Conservation (phyloP, 1,140 invertebrate species). For the Cardiocondyla obscurior region DNA sequence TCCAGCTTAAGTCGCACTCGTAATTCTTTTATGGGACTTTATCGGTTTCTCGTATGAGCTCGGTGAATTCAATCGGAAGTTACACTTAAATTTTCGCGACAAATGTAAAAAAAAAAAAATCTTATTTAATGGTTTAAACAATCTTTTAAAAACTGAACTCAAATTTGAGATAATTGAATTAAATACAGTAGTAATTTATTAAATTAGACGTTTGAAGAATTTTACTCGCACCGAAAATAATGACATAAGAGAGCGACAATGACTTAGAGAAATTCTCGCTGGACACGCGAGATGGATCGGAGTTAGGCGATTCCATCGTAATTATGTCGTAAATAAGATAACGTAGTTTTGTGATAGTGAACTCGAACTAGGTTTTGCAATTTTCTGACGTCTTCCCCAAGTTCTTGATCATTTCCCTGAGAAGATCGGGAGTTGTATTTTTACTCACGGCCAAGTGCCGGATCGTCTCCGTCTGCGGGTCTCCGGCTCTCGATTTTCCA, state of each 20-base stretch:
- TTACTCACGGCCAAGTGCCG: constrained; percentile 82
- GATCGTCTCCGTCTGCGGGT: constrained; percentile 76
- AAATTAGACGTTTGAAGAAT: too few species aligned
- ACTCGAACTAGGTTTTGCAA: neutral
- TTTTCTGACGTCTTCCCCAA: neutral
- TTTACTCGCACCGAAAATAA: neutral
- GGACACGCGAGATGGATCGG: constrained; percentile 51
- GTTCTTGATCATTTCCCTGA: neutral
- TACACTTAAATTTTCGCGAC: neutral
- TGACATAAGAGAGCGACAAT: too few species aligned
- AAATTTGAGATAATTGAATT: neutral
- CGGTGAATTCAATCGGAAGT: neutral
- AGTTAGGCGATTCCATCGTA: constrained; percentile 57
- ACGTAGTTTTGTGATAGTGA: constrained; percentile 15
- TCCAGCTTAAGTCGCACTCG: constrained; percentile 21
- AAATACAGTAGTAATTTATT: neutral
- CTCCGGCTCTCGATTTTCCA: constrained; percentile 72
- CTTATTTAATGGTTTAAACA: neutral
- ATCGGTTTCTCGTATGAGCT: neutral
- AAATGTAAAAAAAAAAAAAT: neutral
- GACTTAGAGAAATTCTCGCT: too few species aligned
- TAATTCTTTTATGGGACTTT: constrained; percentile 2
- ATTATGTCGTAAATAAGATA: constrained; percentile 63
- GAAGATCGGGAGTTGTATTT: constrained; percentile 10
- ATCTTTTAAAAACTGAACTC: neutral